A percentile compares a stretch with the other conserved stretches of the same genome.
These are phyloP conservation scores for Phalloptychus januarius DNA, from an alignment of 2,797 vertebrate genomes.

Conservation along the genomic window DNA sequence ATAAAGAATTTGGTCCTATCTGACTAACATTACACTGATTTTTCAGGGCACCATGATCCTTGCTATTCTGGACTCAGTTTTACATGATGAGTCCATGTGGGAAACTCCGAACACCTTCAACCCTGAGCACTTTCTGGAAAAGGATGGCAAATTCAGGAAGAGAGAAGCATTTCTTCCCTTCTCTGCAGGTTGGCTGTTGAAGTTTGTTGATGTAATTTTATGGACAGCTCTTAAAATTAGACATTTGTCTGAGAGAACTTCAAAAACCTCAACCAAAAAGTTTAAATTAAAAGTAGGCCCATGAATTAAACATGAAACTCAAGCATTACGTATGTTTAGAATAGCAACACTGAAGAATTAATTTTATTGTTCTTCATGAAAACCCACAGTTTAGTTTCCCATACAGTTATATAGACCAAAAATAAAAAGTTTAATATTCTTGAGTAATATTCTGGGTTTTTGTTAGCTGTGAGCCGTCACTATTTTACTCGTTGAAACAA, in stretches of 20 bases:
- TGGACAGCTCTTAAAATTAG: background rate
- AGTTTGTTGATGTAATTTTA: background rate
- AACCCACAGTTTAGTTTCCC: background rate
- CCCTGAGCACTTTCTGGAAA: slow-evolving; percentile 70
- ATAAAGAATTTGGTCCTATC: background rate
- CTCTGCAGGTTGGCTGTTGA: slow-evolving; percentile 63
- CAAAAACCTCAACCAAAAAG: background rate
- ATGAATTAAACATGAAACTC: background rate
- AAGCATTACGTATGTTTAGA: background rate
- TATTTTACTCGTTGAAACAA: background rate
- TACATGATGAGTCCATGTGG: slow-evolving; percentile 62
- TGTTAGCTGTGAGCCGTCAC: background rate
- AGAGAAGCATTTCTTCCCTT: slow-evolving; percentile 81
- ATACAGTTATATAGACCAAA: background rate
- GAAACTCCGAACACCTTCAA: slow-evolving; percentile 69
- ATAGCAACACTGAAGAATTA: background rate
- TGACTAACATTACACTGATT: background rate
- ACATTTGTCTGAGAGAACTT: background rate
- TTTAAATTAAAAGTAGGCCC: background rate
- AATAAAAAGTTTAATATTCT: background rate
- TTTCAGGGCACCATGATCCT: slow-evolving; percentile 59
- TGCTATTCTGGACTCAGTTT: slow-evolving; percentile 45
- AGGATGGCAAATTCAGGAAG: slow-evolving; percentile 67
- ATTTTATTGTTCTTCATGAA: background rate
- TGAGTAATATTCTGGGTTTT: background rate